Evolutionary conservation across 2,113 vertebrate species (phyloP).

Genomic region (Pelmatolapia mariae): DNA sequence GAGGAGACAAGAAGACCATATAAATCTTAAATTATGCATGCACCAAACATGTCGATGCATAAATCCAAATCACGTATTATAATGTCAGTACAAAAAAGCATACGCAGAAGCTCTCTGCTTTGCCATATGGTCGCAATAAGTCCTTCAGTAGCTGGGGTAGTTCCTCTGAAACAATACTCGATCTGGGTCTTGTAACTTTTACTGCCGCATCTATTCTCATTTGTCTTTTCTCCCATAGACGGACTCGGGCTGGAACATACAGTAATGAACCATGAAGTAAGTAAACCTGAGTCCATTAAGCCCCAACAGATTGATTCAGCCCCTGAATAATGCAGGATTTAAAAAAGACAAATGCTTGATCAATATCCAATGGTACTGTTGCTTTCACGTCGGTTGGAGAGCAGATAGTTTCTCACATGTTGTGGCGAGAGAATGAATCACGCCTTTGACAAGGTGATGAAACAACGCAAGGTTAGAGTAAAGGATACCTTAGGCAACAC

Average conservation of each 20-base stretch:
- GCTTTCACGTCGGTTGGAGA: not conserved
- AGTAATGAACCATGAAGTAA: conserved; percentile 53
- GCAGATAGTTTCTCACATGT: conserved; percentile 3
- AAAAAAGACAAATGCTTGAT: conserved; percentile 53
- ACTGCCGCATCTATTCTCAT: conserved; percentile 4
- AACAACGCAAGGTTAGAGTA: not conserved
- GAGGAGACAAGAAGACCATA: not conserved
- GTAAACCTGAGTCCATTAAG: conserved; percentile 68
- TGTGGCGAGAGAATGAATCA: not conserved
- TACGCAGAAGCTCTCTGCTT: not conserved
- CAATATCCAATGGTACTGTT: conserved; percentile 47
- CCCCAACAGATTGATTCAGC: conserved; percentile 47
- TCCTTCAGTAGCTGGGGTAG: not conserved
- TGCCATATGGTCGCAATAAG: conserved; percentile 19
- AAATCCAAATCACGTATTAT: conserved; percentile 34
- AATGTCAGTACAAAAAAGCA: not conserved
- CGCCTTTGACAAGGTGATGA: not conserved
- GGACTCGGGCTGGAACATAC: conserved; percentile 23
- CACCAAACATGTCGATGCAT: not conserved
- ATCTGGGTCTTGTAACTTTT: not conserved
- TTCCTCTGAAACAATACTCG: conserved; percentile 8
- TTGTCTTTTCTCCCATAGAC: not conserved
- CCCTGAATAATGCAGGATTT: conserved; percentile 63
- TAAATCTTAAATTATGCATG: conserved; percentile 14
- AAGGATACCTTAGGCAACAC: not conserved